Evolutionary conservation across 2,888 invertebrate species (phyloP).

Genomic region (Ashinkailepas kermadecensis): DNA sequence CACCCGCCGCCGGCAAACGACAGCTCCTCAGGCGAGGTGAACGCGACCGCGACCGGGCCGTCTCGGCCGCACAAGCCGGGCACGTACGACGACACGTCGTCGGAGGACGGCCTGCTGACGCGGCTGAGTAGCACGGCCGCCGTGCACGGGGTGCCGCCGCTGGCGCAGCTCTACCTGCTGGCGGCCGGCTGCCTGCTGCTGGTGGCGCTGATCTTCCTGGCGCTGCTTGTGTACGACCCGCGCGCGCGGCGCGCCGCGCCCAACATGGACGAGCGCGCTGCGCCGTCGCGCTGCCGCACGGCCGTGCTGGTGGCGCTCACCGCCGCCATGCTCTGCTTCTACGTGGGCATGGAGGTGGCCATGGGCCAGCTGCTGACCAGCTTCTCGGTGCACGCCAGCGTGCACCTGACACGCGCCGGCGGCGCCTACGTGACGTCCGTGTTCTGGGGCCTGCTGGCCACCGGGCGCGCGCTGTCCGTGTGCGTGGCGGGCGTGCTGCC

Average conservation of each 20-base stretch:
- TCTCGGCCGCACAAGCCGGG: background rate
- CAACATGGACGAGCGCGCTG: background rate
- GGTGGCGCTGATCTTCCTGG: constrained; percentile 11
- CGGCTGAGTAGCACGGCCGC: background rate
- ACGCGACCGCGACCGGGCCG: background rate
- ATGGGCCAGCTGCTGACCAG: constrained; percentile 10
- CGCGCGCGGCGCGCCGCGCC: constrained; percentile 11
- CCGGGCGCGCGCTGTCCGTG: constrained; percentile 4
- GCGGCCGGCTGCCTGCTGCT: background rate
- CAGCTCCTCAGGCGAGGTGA: background rate
- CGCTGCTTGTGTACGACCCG: constrained; percentile 5
- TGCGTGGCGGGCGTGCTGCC: background rate
- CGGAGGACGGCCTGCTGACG: background rate
- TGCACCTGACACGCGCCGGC: constrained; percentile 6
- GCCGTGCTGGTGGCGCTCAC: background rate
- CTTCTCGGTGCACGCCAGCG: background rate
- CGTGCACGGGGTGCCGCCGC: background rate
- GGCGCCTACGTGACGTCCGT: constrained; percentile 4
- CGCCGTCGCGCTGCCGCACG: background rate
- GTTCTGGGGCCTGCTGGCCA: constrained; percentile 11
- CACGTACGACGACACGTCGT: constrained; percentile 4
- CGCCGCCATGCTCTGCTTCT: background rate
- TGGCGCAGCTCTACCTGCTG: constrained; percentile 1
- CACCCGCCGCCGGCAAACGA: too few species aligned
- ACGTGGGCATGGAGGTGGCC: constrained; percentile 16